A percentile compares a stretch with the other conserved stretches of the same genome.
Conservation (phyloP, 92 coral and sea anemone genomes). For the Isaurus tuberculatus region DNA sequence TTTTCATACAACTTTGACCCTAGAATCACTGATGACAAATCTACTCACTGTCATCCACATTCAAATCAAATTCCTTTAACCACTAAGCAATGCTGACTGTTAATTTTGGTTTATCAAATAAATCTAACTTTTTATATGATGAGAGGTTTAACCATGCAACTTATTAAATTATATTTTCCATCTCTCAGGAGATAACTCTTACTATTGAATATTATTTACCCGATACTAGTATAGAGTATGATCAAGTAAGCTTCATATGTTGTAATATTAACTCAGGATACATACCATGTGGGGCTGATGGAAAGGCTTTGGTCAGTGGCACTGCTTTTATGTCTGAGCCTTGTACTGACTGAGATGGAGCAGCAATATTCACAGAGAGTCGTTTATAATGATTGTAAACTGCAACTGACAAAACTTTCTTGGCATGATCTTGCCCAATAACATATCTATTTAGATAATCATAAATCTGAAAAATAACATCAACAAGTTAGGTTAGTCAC, state of each 20-base stretch:
- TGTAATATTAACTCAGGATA: background rate
- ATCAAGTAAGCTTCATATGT: background rate
- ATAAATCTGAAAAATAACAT: constrained; percentile 73
- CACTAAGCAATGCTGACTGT: too few relatives aligned
- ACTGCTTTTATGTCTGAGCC: constrained; percentile 82
- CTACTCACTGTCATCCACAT: too few relatives aligned
- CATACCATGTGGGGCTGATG: constrained; percentile 95
- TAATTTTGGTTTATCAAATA: too few relatives aligned
- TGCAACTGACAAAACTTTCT: constrained; percentile 96
- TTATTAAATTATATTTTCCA: too few relatives aligned
- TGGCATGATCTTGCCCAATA: constrained; percentile 95
- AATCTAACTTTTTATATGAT: too few relatives aligned
- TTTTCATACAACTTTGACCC: too few relatives aligned
- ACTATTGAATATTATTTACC: too few relatives aligned
- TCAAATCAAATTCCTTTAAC: too few relatives aligned
- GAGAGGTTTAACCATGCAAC: too few relatives aligned
- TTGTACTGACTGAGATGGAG: constrained; percentile 64
- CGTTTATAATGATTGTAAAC: constrained; percentile 97
- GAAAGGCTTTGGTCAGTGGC: constrained; percentile 82
- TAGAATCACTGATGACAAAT: too few relatives aligned
- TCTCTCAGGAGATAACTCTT: too few relatives aligned
- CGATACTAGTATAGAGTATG: background rate
- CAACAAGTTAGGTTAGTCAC: too few relatives aligned
- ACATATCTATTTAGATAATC: constrained; percentile 95
- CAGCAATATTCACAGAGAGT: constrained; percentile 82